Evolutionary conservation across 1,140 invertebrate genomes (phyloP).

Genomic region (Hesperophylax magnus): DNA sequence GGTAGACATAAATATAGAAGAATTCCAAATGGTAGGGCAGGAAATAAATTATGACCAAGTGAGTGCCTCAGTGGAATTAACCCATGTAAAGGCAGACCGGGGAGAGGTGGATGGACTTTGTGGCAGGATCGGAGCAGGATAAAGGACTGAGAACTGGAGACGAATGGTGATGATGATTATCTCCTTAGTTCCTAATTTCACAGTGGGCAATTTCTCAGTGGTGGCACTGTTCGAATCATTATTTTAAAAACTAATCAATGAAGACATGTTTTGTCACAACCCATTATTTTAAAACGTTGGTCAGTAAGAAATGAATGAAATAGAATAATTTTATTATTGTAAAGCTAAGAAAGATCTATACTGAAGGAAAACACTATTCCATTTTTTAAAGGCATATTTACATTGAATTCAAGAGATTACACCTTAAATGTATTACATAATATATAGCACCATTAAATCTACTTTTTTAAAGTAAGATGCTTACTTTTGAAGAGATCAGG

Average conservation of each 20-base stretch:
- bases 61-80: no score
- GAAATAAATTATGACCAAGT: no score
- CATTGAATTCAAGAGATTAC: constrained; percentile 22
- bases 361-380: constrained; percentile 12
- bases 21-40: no score
- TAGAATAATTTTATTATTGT: not conserved
- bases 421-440: not conserved
- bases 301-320: constrained; percentile 14
- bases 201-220: no score
- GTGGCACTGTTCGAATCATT: no score
- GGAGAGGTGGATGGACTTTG: no score
- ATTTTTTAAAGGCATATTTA: constrained; percentile 35
- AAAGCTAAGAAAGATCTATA: constrained; percentile 22
- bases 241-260: constrained; percentile 11
- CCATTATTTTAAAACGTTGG: constrained; percentile 30
- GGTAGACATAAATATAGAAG: no score
- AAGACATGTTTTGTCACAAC: constrained; percentile 35
- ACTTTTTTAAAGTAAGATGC: not conserved
- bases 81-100: no score
- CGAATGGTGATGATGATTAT: no score
- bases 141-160: no score
- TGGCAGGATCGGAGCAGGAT: no score
- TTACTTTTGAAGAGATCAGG: not conserved
- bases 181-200: no score
- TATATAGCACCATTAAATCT: constrained; percentile 39